phyloP scores from a whole-genome alignment of 2,888 invertebrate species.

The Parnassius orleans region DNA sequence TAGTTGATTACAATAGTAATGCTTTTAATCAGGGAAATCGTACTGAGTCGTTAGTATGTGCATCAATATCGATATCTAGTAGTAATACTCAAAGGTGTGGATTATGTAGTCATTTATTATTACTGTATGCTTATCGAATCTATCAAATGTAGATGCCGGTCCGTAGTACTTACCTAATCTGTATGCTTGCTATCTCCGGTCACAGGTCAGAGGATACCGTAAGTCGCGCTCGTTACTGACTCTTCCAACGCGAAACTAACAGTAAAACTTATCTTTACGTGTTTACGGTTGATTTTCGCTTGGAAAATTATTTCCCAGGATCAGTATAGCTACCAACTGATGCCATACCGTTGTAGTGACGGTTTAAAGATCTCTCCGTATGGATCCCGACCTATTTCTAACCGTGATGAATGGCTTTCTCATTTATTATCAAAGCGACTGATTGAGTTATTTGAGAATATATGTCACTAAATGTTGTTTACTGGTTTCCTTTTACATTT shows the following conservation, averaged over 20 bases:
- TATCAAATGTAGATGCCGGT: constrained; percentile 52
- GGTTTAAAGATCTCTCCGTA: constrained; percentile 46
- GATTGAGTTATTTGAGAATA: constrained; percentile 34
- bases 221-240: constrained; percentile 40
- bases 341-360: constrained; percentile 42
- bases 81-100: constrained; percentile 37
- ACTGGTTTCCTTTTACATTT: constrained; percentile 20
- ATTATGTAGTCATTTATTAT: constrained; percentile 48
- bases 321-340: constrained; percentile 40
- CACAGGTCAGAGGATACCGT: constrained; percentile 70
- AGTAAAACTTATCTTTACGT: constrained; percentile 39
- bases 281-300: constrained; percentile 48
- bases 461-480: constrained; percentile 23
- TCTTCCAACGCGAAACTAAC: constrained; percentile 32
- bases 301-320: constrained; percentile 30
- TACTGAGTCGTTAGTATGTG: constrained; percentile 26
- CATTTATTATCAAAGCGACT: constrained; percentile 42
- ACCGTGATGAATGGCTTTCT: constrained; percentile 60
- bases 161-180: constrained; percentile 57
- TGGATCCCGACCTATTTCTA: constrained; percentile 57
- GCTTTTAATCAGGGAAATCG: background rate
- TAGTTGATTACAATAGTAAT: too few relatives aligned
- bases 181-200: constrained; percentile 60
- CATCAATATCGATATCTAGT: constrained; percentile 23
- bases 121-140: constrained; percentile 50